Conservation (phyloP, 2,113 vertebrate species). For the Proterorhinus semilunaris region DNA sequence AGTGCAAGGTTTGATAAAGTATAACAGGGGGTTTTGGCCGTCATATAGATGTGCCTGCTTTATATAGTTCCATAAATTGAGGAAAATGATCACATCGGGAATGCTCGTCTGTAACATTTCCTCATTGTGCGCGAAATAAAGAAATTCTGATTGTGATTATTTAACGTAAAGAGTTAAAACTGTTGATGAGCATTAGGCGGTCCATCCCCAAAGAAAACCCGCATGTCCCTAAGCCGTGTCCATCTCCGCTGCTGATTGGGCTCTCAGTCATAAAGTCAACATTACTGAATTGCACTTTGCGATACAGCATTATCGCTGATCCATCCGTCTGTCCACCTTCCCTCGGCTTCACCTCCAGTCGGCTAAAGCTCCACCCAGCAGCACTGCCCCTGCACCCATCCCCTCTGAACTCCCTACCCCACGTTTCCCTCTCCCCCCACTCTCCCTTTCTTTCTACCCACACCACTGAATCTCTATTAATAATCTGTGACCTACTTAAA, state of each 20-base stretch:
- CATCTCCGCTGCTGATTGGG: slow-evolving; percentile 40
- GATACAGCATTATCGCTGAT: slow-evolving; percentile 55
- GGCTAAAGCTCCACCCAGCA: slow-evolving; percentile 29
- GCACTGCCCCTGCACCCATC: slow-evolving; percentile 25
- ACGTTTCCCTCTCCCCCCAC: slow-evolving; percentile 41
- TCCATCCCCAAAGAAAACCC: slow-evolving; percentile 8
- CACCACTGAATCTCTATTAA: slow-evolving; percentile 81
- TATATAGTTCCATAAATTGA: no score
- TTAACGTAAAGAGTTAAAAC: not conserved
- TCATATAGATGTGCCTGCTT: no score
- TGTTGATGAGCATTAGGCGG: not conserved
- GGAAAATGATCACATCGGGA: no score
- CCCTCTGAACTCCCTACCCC: slow-evolving; percentile 24
- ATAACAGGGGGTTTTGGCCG: no score
- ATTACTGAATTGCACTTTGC: slow-evolving; percentile 49
- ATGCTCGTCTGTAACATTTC: no score
- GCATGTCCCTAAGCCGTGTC: slow-evolving; percentile 44
- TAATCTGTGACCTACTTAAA: slow-evolving; percentile 85
- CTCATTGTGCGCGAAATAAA: no score
- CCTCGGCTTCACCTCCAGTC: slow-evolving; percentile 47
- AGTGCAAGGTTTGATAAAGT: no score
- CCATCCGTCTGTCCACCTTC: slow-evolving; percentile 69
- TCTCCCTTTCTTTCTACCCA: slow-evolving; percentile 71
- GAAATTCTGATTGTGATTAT: no score
- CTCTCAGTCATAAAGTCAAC: slow-evolving; percentile 53